Base-by-base conservation (phyloP, 2,797 vertebrate species). In the Dromococcyx pavoninus region DNA sequence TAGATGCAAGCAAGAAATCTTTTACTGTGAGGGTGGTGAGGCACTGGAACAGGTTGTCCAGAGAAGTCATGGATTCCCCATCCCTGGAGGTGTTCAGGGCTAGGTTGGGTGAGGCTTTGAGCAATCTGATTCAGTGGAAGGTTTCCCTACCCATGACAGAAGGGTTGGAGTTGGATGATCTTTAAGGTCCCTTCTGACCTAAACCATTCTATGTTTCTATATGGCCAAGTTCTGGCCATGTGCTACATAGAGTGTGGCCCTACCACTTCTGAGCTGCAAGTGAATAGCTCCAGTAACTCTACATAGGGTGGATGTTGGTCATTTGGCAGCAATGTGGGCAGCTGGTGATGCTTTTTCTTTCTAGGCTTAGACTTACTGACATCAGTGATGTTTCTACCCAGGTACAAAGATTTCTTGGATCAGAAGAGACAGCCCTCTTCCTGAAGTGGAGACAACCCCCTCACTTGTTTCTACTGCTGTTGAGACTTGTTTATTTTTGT, bases 281-380 rank as follows among this genome's bases (percentile, higher is more conserved):
- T 12, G 57, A 84, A 60, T 62, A 60, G 60, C 44, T 85, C 28
- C 19, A 23, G 61, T 46, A 32, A 46, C 18, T 33, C 67, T 17
- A 3, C 14, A 3, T 6, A 54, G 33, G 17, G 13, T 65, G 4
- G 25, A 30, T 57, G 43, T 18, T 0, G 0, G 21, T 78, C 37
- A 0, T 39, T 62, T 70, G 75, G 60, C 66, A 89, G 71, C 0
- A 1, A 2, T 19, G 24, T 15, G 81, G 60, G 67, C 54, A 82
- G 78, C 64, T 93, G 81, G 30, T 17, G 0, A 1, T 23, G 44
- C 17, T 66, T 56, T 33, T 39, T 30, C 54, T 53, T 73, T 30
- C 53, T 39, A 7, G 39, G 30, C 54, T 37, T 27, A 54, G 48
- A 21, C 46, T 35, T 62, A 33, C 18, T 73, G 51, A 30, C 67